Percentiles rank a stretch among this genome's conserved stretches.
phyloP scores from a whole-genome alignment of 2,888 invertebrate species.

The Cheilosia soror region DNA sequence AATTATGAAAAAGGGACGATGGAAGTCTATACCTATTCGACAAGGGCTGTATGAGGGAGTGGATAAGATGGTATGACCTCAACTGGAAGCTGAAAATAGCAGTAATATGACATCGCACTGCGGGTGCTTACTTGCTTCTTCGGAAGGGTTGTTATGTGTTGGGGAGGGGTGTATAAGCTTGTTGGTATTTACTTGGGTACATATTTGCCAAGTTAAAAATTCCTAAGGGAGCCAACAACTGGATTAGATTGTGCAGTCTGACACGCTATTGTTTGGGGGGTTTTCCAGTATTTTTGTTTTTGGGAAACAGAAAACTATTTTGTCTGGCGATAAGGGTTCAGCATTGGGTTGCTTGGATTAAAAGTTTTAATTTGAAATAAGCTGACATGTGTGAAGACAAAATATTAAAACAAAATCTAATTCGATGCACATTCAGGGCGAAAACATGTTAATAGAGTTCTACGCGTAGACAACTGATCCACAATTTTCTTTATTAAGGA shows the following conservation, averaged over 20 bases:
- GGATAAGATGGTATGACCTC: constrained; percentile 65
- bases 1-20: constrained; percentile 37
- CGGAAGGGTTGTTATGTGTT: constrained; percentile 22
- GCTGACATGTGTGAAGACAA: too few relatives aligned
- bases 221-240: constrained; percentile 66
- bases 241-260: constrained; percentile 47
- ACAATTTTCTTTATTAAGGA: too few relatives aligned
- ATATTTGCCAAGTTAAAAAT: constrained; percentile 70
- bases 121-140: constrained; percentile 23
- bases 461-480: too few relatives aligned
- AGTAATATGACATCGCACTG: constrained; percentile 62
- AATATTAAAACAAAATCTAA: too few relatives aligned
- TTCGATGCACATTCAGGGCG: too few relatives aligned
- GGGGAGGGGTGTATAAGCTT: neutral
- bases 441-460: too few relatives aligned
- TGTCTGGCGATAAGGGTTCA: neutral
- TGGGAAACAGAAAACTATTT: neutral
- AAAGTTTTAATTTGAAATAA: too few relatives aligned
- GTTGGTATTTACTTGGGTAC: constrained; percentile 63
- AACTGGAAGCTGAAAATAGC: constrained; percentile 72
- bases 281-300: constrained; percentile 5
- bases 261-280: constrained; percentile 48
- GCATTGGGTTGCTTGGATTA: too few relatives aligned
- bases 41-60: constrained; percentile 9
- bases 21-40: constrained; percentile 1